Percentiles rank a stretch among this genome's conserved stretches.
Conservation (phyloP, 2,888 invertebrate genomes). For the Octonoba sinensis region DNA sequence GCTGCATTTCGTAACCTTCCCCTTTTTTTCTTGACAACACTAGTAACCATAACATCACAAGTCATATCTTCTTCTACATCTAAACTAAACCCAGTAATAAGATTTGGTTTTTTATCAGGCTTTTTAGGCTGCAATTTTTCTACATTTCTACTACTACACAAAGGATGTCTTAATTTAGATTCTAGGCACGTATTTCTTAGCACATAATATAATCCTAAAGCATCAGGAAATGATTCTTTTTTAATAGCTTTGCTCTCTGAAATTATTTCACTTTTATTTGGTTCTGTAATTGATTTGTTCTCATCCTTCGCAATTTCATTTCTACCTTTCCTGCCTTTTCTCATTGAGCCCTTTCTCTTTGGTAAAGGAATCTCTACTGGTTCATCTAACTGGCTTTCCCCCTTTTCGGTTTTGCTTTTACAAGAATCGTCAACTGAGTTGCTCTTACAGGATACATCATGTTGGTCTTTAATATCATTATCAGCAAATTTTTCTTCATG, state of each 20-base stretch:
- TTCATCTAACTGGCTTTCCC: too few species aligned
- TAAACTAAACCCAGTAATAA: slow-evolving; percentile 27
- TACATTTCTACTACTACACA: not conserved
- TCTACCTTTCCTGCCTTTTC: too few species aligned
- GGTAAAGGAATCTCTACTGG: too few species aligned
- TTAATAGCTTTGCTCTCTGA: too few species aligned
- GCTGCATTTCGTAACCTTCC: slow-evolving; percentile 10
- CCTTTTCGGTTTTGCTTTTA: too few species aligned
- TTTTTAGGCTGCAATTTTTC: not conserved
- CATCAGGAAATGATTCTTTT: too few species aligned
- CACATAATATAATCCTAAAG: not conserved
- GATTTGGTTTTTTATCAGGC: slow-evolving; percentile 12
- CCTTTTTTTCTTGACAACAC: slow-evolving; percentile 25
- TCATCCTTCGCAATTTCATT: too few species aligned
- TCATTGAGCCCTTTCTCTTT: too few species aligned
- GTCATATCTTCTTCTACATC: slow-evolving; percentile 21
- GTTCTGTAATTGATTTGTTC: too few species aligned
- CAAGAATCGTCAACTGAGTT: too few species aligned
- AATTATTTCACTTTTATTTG: too few species aligned
- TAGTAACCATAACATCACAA: not conserved
- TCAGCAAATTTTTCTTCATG: not conserved
- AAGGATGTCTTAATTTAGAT: slow-evolving; percentile 36
- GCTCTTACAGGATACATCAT: not conserved
- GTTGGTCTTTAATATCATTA: not conserved
- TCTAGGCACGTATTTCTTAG: slow-evolving; percentile 28